Conservation (phyloP, 23 tunicate species). For the Trididemnum clinides region DNA sequence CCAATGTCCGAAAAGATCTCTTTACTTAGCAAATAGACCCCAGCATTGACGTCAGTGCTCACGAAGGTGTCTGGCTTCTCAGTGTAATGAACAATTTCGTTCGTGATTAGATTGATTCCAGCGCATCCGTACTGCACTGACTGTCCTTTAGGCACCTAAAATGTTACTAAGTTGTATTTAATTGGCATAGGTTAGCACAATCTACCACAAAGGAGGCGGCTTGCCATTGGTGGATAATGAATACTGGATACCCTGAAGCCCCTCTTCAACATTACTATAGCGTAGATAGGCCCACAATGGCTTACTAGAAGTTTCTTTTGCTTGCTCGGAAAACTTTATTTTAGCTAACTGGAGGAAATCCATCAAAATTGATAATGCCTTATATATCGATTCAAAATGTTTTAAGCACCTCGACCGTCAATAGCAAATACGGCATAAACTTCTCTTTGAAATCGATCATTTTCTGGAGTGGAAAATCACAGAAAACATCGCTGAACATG, state of each 20-base stretch:
- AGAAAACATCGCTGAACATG: slow-evolving; percentile 95
- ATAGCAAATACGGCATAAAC: slow-evolving; percentile 89
- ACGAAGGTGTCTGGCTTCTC: slow-evolving; percentile 95
- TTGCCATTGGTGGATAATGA: too few species aligned
- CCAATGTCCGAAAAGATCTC: slow-evolving; percentile 72
- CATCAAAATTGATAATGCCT: too few species aligned
- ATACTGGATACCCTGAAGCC: too few species aligned
- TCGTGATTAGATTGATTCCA: slow-evolving; percentile 71
- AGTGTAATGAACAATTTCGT: slow-evolving; percentile 91
- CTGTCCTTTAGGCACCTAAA: slow-evolving; percentile 87
- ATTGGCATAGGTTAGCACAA: too few species aligned
- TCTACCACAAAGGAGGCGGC: too few species aligned
- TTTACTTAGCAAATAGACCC: slow-evolving; percentile 68
- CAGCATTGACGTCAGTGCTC: slow-evolving; percentile 80
- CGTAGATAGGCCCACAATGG: neutral
- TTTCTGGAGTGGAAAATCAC: slow-evolving; percentile 81
- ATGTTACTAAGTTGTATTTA: too few species aligned
- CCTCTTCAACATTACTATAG: too few species aligned
- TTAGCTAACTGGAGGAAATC: too few species aligned
- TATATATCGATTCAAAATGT: too few species aligned
- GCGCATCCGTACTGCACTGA: slow-evolving; percentile 88
- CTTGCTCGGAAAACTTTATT: too few species aligned
- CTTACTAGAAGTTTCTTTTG: too few species aligned
- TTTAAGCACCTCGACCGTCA: slow-evolving; percentile 78
- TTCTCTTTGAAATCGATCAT: slow-evolving; percentile 90